Evolutionary conservation across 2,113 vertebrate genomes (phyloP), one percentile per base, ranked within the genome.

Genomic region (Casuarius casuarius): DNA sequence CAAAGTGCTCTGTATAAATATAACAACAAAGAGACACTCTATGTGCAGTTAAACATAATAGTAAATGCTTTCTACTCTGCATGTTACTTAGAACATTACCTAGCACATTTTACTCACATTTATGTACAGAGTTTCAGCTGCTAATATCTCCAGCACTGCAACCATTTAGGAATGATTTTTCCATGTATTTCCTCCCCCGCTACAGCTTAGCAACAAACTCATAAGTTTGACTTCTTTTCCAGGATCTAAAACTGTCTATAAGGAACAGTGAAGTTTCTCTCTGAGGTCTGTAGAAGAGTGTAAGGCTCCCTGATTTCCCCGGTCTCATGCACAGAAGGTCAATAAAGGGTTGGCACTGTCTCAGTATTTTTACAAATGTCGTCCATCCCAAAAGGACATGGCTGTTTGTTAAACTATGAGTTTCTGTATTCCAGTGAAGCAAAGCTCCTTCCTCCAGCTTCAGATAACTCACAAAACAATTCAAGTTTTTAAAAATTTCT

Each of bases 1-100:
- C 67, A 88, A 93, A 97, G 79, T 81, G 65, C 56, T 92, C 79
- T 73, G 70, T 77, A 48, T 95, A 96, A 95, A 90, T 90, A 90
- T 56, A 89, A 87, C 84, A 94, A 76, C 91, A 84, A 76, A 95
- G 82, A 86, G 59, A 81, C 59, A 61, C 83, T 93, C 51, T 90
- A 76, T 79, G 73, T 77, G 65, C 61, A 51, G 59, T 96, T 90
- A 74, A 59, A 79, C 13, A 8, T 71, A 66, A 77, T 25, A 94
- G 79, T 67, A 93, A 88, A 90, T 85, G 88, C 59, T 88, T 91
- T 90, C 82, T 90, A 20, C 78, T 68, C 67, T 16, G 26, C n/a
- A 7, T 52, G 67, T 73, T 83, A 23, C 78, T 95, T 52, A 38
- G 61, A 75, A 33, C 44, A 62, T 73, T 83, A 23, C 78, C 94